phyloP scores from a whole-genome alignment of 2,888 invertebrate genomes.

The Standfussiana lucernea region DNA sequence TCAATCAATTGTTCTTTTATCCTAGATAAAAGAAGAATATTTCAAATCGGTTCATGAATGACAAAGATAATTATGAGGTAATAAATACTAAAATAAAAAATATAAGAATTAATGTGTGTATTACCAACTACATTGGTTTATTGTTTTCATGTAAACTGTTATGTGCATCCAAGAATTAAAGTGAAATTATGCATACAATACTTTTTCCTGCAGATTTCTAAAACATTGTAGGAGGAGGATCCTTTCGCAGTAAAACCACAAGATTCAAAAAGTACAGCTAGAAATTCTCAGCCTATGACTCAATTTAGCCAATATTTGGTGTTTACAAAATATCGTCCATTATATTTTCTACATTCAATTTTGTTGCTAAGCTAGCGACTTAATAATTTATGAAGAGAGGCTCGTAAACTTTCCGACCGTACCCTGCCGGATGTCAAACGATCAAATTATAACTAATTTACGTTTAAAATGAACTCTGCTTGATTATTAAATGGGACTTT shows the following conservation, averaged over 20 bases:
- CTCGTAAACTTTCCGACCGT: constrained; percentile 51
- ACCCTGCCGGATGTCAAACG: constrained; percentile 44
- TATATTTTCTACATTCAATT: constrained; percentile 26
- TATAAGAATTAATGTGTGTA: background rate
- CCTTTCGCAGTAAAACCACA: constrained; percentile 23
- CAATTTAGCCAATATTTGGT: constrained; percentile 16
- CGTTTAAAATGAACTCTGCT: constrained; percentile 35
- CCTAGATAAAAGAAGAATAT: too few species aligned
- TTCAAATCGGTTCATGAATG: too few species aligned
- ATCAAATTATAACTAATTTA: constrained; percentile 56
- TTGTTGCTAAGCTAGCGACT: constrained; percentile 40
- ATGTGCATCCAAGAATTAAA: background rate
- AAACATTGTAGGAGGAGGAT: background rate
- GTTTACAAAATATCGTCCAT: background rate
- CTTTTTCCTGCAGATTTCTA: background rate
- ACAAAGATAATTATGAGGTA: too few species aligned
- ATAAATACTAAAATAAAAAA: too few species aligned
- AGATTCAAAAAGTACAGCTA: constrained; percentile 42
- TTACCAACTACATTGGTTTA: background rate
- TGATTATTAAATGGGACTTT: constrained; percentile 50
- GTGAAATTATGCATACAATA: background rate
- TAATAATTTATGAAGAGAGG: constrained; percentile 48
- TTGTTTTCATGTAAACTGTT: constrained; percentile 5
- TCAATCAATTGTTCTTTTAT: too few species aligned
- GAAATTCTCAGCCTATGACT: constrained; percentile 35